Evolutionary conservation across 2,113 vertebrate genomes (phyloP).

Genomic region (Trichechus manatus): DNA sequence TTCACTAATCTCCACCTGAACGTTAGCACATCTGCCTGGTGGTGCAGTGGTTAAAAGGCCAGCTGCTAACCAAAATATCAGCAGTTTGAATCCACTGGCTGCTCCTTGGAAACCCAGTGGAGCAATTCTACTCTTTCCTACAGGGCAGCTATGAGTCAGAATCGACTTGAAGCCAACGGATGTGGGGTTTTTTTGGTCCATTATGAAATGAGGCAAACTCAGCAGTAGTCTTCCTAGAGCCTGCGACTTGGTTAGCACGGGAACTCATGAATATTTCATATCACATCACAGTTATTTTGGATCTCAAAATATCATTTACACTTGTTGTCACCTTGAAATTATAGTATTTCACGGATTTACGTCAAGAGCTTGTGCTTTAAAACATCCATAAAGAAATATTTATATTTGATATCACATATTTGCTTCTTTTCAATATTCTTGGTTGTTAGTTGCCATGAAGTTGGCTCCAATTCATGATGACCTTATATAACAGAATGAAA

Average conservation of each 20-base stretch:
- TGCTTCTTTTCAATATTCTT: not conserved
- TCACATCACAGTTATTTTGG: rapidly evolving
- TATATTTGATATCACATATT: not conserved
- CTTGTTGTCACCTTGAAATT: not conserved
- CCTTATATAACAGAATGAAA: no score
- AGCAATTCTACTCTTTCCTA: no score
- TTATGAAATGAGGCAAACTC: not conserved
- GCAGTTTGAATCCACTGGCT: no score
- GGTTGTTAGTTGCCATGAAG: no score
- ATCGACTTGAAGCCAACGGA: no score
- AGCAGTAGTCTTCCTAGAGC: not conserved
- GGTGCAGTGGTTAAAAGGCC: no score
- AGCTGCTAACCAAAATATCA: no score
- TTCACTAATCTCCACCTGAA: not conserved
- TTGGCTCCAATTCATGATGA: no score
- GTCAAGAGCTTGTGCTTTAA: not conserved
- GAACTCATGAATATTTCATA: not conserved
- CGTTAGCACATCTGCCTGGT: not conserved
- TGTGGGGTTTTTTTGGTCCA: no score
- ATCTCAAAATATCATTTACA: not conserved
- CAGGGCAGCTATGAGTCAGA: no score
- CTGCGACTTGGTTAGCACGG: not conserved
- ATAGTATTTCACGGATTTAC: not conserved
- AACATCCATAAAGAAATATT: not conserved
- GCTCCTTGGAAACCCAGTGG: no score